A percentile compares a stretch with the other conserved stretches of the same genome.
Conservation (phyloP, 2,888 invertebrate genomes). For the Hololepta plana region DNA sequence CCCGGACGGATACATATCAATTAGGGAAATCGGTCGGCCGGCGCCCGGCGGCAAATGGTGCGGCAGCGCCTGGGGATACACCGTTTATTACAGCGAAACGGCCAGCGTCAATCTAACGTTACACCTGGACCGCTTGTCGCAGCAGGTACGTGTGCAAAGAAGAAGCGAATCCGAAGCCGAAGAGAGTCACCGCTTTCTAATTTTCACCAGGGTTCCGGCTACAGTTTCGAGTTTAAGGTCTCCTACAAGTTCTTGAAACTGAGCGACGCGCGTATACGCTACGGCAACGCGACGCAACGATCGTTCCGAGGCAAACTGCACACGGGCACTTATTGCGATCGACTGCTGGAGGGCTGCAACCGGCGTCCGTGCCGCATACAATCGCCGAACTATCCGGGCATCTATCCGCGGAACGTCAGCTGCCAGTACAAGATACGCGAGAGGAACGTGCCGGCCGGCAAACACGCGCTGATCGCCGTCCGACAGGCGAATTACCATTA, state of each 20-base stretch:
- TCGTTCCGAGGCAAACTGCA: conserved; percentile 62
- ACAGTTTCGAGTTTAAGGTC: conserved; percentile 69
- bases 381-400: conserved; percentile 81
- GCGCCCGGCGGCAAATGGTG: conserved; percentile 67
- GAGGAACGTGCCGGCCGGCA: conserved; percentile 33
- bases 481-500: conserved; percentile 62
- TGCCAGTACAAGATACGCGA: conserved; percentile 26
- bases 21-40: conserved; percentile 51
- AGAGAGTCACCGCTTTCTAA: neutral
- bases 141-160: conserved; percentile 38
- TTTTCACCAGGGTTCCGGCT: conserved; percentile 45
- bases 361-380: conserved; percentile 45
- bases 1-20: conserved; percentile 67
- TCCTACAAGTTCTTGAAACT: conserved; percentile 67
- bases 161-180: conserved; percentile 4
- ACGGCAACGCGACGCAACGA: conserved; percentile 53
- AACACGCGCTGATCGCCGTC: conserved; percentile 56
- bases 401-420: conserved; percentile 74
- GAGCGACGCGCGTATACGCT: conserved; percentile 57
- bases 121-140: conserved; percentile 47
- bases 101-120: conserved; percentile 61
- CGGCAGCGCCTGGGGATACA: conserved; percentile 69
- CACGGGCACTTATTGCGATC: conserved; percentile 62
- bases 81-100: conserved; percentile 71
- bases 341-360: conserved; percentile 62